Evolutionary conservation across 2,888 invertebrate genomes (phyloP).

Genomic region (Adelphocoris suturalis): DNA sequence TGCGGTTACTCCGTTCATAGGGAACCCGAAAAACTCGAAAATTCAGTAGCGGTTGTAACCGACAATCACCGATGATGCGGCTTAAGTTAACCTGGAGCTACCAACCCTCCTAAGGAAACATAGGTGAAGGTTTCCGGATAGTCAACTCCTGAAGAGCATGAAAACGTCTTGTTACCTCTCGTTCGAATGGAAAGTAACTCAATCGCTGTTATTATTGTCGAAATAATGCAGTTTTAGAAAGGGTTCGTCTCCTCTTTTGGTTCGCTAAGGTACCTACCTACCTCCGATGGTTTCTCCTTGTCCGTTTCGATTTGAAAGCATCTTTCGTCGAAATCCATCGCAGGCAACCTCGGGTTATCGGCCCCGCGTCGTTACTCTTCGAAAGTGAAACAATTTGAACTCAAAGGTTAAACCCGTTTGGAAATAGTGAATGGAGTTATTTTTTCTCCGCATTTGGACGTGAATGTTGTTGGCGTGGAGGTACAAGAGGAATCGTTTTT

Average conservation of each 20-base stretch:
- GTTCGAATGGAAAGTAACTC: slow-evolving; percentile 21
- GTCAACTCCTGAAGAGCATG: not conserved
- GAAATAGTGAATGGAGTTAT: too few relatives aligned
- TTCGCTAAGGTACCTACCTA: not conserved
- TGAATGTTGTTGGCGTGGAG: too few relatives aligned
- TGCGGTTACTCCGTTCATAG: not conserved
- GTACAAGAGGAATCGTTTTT: too few relatives aligned
- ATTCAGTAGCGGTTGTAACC: not conserved
- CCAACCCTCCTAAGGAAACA: not conserved
- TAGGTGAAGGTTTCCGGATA: not conserved
- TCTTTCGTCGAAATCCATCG: not conserved
- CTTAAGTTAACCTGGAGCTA: not conserved
- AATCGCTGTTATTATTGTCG: slow-evolving; percentile 17
- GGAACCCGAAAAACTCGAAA: not conserved
- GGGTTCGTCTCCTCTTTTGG: not conserved
- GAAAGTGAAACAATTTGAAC: slow-evolving; percentile 22
- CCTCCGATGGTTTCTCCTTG: slow-evolving; percentile 3
- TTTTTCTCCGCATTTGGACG: too few relatives aligned
- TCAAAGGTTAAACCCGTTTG: too few relatives aligned
- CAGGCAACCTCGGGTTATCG: slow-evolving; percentile 1
- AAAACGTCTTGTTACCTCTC: slow-evolving; percentile 39
- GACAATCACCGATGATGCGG: not conserved
- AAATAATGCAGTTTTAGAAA: slow-evolving; percentile 32
- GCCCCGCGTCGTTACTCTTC: not conserved
- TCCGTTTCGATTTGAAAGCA: not conserved